These are phyloP conservation scores for Triplophysa tibetana DNA, from an alignment of 2,113 vertebrate species.

Conservation along the genomic window DNA sequence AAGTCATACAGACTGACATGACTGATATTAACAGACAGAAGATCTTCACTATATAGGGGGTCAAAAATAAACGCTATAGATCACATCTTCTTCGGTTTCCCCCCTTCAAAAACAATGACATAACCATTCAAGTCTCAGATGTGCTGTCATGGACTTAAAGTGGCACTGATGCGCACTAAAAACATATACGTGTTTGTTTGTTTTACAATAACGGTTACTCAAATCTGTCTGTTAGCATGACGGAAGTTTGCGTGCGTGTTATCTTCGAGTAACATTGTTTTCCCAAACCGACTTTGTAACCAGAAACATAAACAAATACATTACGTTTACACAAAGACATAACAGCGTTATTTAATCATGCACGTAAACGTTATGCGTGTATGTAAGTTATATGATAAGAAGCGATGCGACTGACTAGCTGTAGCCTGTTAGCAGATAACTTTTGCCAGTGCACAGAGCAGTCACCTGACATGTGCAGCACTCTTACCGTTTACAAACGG, in stretches of 20 bases:
- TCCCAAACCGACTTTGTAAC: not conserved
- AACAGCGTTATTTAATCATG: not conserved
- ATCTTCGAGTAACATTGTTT: not conserved
- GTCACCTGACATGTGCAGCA: not conserved
- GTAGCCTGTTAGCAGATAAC: constrained; percentile 30
- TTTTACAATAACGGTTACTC: not conserved
- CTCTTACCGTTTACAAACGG: constrained; percentile 55
- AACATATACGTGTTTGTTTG: not conserved
- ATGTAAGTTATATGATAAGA: not conserved
- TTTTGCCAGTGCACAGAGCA: constrained; percentile 2
- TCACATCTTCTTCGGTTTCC: not conserved
- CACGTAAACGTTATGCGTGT: no score
- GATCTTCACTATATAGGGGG: not conserved
- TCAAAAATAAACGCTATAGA: not conserved
- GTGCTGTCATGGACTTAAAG: not conserved
- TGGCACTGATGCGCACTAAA: no score
- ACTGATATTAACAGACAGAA: not conserved
- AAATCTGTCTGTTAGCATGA: not conserved
- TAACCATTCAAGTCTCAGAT: not conserved
- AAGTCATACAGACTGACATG: not conserved
- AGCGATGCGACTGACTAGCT: not conserved
- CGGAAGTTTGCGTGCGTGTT: not conserved
- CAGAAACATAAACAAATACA: not conserved
- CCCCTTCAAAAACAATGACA: not conserved
- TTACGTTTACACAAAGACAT: not conserved